Evolutionary conservation across 2,113 vertebrate genomes (phyloP).

Genomic region (Mandrillus leucophaeus): DNA sequence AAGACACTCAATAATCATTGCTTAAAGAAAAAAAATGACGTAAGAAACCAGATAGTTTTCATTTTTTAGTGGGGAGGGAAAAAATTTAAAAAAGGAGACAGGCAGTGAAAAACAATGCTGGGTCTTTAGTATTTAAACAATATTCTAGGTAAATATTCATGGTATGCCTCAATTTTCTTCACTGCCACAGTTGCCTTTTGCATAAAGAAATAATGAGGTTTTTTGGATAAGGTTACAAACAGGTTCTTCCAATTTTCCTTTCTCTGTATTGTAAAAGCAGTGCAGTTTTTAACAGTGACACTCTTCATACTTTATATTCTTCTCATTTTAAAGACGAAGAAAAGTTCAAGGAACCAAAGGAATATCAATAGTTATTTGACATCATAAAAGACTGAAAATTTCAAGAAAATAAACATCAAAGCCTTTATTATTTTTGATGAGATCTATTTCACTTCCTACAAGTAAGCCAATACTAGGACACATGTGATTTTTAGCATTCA

Average conservation of each 20-base stretch:
- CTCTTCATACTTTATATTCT: constrained; percentile 42
- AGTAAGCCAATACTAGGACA: neutral
- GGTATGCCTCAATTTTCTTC: neutral
- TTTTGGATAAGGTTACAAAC: constrained; percentile 9
- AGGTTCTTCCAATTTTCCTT: constrained; percentile 18
- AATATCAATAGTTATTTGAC: constrained; percentile 53
- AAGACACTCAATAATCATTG: neutral
- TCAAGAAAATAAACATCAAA: constrained; percentile 62
- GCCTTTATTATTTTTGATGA: constrained; percentile 50
- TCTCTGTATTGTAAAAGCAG: constrained; percentile 34
- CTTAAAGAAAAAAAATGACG: neutral
- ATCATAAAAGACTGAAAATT: constrained; percentile 51
- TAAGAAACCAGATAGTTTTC: neutral
- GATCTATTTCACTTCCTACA: constrained; percentile 37
- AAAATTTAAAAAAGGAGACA: neutral
- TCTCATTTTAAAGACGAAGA: constrained; percentile 57
- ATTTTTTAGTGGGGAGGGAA: neutral
- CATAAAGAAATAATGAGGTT: constrained; percentile 41
- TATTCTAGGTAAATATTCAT: neutral
- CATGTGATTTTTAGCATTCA: constrained; percentile 23
- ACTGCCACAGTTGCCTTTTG: neutral
- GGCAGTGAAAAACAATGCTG: neutral
- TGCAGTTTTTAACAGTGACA: constrained; percentile 34
- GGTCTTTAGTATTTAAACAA: neutral
- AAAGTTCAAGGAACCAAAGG: constrained; percentile 60